A percentile compares a stretch with the other conserved stretches of the same genome.
These are phyloP conservation scores for Marmota monax DNA, from an alignment of 2,113 vertebrate genomes.

Conservation along the genomic window DNA sequence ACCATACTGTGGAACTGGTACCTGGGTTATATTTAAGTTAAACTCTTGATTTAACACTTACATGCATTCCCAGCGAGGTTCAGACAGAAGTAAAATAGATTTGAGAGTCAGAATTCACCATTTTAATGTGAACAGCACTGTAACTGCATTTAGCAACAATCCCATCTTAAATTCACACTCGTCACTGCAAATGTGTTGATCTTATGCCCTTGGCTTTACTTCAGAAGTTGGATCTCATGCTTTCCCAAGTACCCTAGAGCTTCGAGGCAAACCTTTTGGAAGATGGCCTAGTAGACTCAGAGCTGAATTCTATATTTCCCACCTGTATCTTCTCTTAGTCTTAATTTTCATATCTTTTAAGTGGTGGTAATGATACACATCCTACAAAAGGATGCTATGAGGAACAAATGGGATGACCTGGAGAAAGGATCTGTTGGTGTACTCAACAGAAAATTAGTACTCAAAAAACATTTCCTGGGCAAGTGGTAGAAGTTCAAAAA, in stretches of 20 bases:
- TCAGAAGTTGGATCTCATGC: not conserved
- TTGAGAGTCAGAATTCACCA: not conserved
- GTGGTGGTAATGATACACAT: not conserved
- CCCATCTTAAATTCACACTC: not conserved
- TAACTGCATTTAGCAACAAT: not conserved
- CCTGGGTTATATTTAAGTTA: not conserved
- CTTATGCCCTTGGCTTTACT: not conserved
- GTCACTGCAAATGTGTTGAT: not conserved
- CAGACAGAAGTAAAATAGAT: not conserved
- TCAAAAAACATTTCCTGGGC: not conserved
- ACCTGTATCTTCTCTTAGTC: not conserved
- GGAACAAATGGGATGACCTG: not conserved
- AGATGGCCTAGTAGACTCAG: not conserved
- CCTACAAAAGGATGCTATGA: not conserved
- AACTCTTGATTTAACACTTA: not conserved
- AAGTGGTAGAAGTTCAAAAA: not conserved
- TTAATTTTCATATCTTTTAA: not conserved
- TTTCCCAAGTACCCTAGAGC: not conserved
- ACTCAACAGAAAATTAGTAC: not conserved
- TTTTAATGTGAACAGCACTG: not conserved
- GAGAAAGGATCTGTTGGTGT: not conserved
- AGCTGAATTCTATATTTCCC: not conserved
- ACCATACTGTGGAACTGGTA: not conserved
- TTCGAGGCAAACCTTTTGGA: not conserved
- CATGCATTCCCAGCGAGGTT: not conserved